Conservation (phyloP, 1,140 invertebrate species). For the Hormaphis cornu region DNA sequence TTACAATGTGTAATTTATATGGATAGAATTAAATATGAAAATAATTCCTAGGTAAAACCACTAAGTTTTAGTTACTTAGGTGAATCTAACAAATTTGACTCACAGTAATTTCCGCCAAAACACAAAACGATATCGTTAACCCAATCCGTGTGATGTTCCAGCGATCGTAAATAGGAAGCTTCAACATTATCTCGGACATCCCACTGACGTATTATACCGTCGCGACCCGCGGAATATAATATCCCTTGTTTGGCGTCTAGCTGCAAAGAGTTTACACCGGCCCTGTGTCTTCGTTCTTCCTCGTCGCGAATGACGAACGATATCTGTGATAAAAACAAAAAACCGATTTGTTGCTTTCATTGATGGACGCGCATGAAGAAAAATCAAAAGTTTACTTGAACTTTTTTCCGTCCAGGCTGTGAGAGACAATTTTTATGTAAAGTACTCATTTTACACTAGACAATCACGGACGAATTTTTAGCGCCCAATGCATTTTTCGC, state of each 20-base stretch:
- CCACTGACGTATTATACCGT: slow-evolving; percentile 97
- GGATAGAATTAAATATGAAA: no score
- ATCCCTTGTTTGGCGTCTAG: slow-evolving; percentile 77
- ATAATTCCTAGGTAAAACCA: no score
- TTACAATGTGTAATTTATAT: no score
- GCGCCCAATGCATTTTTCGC: background rate
- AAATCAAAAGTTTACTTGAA: slow-evolving; percentile 36
- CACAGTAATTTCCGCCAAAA: slow-evolving; percentile 89
- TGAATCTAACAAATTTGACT: slow-evolving; percentile 37
- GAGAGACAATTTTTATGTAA: slow-evolving; percentile 21
- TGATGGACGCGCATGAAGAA: background rate
- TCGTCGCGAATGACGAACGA: slow-evolving; percentile 97
- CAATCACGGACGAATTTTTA: background rate
- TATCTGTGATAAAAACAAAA: slow-evolving; percentile 51
- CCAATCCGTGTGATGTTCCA: slow-evolving; percentile 99
- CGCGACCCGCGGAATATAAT: slow-evolving; percentile 93
- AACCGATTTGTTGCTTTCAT: background rate
- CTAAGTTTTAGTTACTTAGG: no score
- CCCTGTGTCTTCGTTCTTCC: slow-evolving; percentile 84
- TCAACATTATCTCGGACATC: slow-evolving; percentile 57
- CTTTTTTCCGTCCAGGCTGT: slow-evolving; percentile 38
- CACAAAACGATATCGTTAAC: slow-evolving; percentile 98
- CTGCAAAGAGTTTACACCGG: slow-evolving; percentile 92
- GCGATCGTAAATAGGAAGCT: slow-evolving; percentile 85
- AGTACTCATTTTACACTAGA: slow-evolving; percentile 4